phyloP scores from a whole-genome alignment of 2,888 invertebrate genomes.

The Drosophila kanekoi region DNA sequence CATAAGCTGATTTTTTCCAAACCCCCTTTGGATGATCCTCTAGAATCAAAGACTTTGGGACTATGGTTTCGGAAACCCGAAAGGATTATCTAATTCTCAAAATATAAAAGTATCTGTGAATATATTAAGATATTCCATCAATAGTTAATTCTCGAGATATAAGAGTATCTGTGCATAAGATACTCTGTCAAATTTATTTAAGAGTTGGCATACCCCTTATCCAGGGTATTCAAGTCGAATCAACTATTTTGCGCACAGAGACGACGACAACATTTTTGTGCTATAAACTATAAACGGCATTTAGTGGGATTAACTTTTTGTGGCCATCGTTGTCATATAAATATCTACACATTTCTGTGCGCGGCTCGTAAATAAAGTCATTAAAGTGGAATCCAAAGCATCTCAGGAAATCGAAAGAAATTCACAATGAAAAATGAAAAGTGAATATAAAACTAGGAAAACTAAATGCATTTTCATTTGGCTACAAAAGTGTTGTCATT shows the following conservation, averaged over 20 bases:
- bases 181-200: background rate
- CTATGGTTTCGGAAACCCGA: too few relatives aligned
- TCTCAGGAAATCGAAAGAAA: constrained; percentile 42
- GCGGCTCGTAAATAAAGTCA: constrained; percentile 77
- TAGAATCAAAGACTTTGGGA: too few relatives aligned
- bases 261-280: constrained; percentile 29
- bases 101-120: too few relatives aligned
- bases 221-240: constrained; percentile 17
- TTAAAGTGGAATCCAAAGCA: constrained; percentile 74
- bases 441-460: background rate
- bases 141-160: too few relatives aligned
- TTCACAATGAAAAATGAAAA: background rate
- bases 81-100: too few relatives aligned
- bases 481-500: constrained; percentile 38
- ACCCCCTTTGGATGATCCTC: too few relatives aligned
- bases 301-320: constrained; percentile 79
- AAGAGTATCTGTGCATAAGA: too few relatives aligned
- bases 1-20: too few relatives aligned
- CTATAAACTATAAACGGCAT: constrained; percentile 81
- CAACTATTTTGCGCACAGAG: constrained; percentile 13
- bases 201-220: constrained; percentile 11
- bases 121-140: too few relatives aligned
- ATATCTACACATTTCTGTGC: constrained; percentile 68
- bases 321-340: constrained; percentile 73
- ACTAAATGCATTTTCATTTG: constrained; percentile 26